Evolutionary conservation across 2,113 vertebrate genomes (phyloP).

Genomic region (Zosterops borbonicus): DNA sequence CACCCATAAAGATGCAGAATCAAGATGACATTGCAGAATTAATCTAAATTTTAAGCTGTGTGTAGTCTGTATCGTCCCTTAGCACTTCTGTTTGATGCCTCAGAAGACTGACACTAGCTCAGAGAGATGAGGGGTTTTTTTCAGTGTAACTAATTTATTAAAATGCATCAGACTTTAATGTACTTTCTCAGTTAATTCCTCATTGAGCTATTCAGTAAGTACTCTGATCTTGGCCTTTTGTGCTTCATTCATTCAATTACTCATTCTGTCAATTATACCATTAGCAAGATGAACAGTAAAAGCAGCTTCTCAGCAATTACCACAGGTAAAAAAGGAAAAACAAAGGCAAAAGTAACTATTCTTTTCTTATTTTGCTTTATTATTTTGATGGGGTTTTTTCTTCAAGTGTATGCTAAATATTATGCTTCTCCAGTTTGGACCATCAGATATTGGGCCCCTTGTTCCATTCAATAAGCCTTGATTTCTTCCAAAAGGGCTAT

Average conservation of each 20-base stretch:
- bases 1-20: neutral
- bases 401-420: neutral
- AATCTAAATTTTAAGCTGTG: neutral
- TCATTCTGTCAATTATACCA: constrained; percentile 14
- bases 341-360: neutral
- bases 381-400: neutral
- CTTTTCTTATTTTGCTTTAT: neutral
- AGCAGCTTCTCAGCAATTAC: neutral
- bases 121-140: neutral
- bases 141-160: neutral
- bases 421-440: neutral
- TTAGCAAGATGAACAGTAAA: constrained; percentile 1
- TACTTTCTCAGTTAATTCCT: constrained; percentile 32
- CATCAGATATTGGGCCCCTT: neutral
- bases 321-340: neutral
- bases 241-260: constrained; percentile 24
- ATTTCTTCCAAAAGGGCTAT: neutral
- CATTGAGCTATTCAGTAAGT: neutral
- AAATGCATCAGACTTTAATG: constrained; percentile 11
- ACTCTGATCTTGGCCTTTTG: neutral
- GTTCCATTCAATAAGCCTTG: neutral
- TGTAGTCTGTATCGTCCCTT: neutral
- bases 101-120: neutral
- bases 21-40: neutral
- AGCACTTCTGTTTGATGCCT: neutral